These are phyloP conservation scores for Drosophila murphyi DNA, from an alignment of 1,140 invertebrate genomes.

Conservation along the genomic window DNA sequence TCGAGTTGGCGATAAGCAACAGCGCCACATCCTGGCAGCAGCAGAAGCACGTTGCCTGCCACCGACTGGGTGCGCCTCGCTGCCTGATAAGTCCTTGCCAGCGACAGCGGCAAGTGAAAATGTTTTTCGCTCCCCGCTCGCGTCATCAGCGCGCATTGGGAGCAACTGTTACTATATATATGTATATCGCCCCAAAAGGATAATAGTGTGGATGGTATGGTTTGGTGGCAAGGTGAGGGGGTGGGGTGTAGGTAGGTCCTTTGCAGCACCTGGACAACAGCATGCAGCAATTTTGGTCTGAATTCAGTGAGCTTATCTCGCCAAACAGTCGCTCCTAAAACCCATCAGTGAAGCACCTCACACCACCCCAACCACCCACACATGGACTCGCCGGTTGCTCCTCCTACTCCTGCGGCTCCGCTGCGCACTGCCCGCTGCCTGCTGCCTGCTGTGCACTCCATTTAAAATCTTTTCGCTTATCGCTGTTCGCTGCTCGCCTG, in stretches of 20 bases:
- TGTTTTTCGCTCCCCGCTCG: constrained; percentile 49
- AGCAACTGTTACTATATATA: not conserved
- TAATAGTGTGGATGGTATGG: no score
- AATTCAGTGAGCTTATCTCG: constrained; percentile 64
- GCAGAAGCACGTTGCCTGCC: constrained; percentile 36
- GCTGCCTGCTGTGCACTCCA: constrained; percentile 65
- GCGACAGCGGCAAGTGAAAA: constrained; percentile 74
- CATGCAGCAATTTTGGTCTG: constrained; percentile 31
- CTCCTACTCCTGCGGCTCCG: not conserved
- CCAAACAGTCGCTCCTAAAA: constrained; percentile 56
- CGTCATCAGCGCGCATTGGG: constrained; percentile 52
- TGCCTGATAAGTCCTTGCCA: constrained; percentile 35
- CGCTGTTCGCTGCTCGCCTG: constrained; percentile 81
- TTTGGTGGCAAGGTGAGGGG: not conserved
- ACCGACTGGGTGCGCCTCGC: constrained; percentile 49
- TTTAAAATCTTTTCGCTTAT: constrained; percentile 84
- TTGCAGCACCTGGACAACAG: constrained; percentile 36
- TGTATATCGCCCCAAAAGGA: no score
- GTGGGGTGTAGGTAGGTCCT: not conserved
- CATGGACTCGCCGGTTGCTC: constrained; percentile 14
- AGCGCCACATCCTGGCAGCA: constrained; percentile 57
- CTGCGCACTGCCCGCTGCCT: not conserved
- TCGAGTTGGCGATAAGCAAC: constrained; percentile 61
- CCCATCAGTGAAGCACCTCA: not conserved
- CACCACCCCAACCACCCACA: constrained; percentile 2